Evolutionary conservation across 2,113 vertebrate genomes (phyloP).

Genomic region (Antigone vipio): DNA sequence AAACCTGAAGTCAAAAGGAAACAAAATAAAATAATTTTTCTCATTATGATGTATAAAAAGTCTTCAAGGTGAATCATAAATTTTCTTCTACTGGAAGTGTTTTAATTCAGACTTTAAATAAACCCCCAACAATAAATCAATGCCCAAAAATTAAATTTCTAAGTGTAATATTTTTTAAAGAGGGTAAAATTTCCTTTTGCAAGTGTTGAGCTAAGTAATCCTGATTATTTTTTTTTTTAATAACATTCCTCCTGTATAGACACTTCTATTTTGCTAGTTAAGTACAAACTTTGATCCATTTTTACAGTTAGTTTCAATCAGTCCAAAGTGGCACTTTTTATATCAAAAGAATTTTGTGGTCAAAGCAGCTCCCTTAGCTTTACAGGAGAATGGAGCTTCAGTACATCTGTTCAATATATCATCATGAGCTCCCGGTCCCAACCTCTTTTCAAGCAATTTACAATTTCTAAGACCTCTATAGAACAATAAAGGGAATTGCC

Average conservation of each 20-base stretch:
- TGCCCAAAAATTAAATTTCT: background rate
- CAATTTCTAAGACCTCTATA: background rate
- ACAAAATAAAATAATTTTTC: background rate
- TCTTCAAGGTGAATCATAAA: background rate
- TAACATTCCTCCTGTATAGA: background rate
- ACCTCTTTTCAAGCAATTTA: background rate
- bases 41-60: background rate
- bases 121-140: background rate
- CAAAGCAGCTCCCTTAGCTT: background rate
- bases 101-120: background rate
- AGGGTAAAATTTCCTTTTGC: background rate
- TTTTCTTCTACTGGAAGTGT: background rate
- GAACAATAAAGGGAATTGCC: background rate
- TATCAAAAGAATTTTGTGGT: background rate
- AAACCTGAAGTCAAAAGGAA: background rate
- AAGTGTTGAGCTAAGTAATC: background rate
- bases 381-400: background rate
- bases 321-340: background rate
- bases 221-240: background rate
- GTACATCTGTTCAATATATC: background rate
- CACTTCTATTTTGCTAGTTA: background rate
- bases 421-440: background rate
- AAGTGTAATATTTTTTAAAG: background rate
- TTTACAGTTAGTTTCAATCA: background rate
- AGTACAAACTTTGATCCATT: background rate